phyloP scores from a whole-genome alignment of 2,113 vertebrate genomes.

The Coryphaenoides rupestris region DNA sequence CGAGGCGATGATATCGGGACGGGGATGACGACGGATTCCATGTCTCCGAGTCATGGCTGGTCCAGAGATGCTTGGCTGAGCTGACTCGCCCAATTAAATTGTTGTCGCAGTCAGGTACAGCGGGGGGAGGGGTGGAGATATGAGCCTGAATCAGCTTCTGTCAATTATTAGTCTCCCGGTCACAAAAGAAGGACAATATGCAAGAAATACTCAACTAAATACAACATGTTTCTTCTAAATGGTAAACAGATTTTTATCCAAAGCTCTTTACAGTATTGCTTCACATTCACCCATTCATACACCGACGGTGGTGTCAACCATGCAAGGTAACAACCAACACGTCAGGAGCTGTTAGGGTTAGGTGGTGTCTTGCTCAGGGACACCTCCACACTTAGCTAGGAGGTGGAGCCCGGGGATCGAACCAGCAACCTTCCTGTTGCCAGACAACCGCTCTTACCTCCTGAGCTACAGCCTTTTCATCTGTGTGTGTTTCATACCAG shows the following conservation, averaged over 20 bases:
- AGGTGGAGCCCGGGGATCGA: too few species aligned
- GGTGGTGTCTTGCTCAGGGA: too few species aligned
- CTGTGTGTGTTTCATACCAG: slow-evolving; percentile 15
- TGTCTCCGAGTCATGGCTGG: slow-evolving; percentile 91
- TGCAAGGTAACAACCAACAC: too few species aligned
- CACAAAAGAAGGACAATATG: slow-evolving; percentile 37
- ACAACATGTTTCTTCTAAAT: slow-evolving; percentile 21
- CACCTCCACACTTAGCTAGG: too few species aligned
- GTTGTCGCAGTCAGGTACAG: slow-evolving; percentile 98
- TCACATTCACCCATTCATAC: too few species aligned
- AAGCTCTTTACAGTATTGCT: too few species aligned
- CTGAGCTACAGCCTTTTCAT: too few species aligned
- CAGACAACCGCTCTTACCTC: too few species aligned
- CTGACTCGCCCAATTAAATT: slow-evolving; percentile 97
- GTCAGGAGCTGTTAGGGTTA: too few species aligned
- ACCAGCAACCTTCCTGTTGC: too few species aligned
- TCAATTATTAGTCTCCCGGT: slow-evolving; percentile 68
- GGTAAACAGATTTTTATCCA: too few species aligned
- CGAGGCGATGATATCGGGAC: slow-evolving; percentile 93
- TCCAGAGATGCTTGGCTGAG: slow-evolving; percentile 91
- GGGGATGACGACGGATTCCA: slow-evolving; percentile 99
- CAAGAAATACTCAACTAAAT: slow-evolving; percentile 18
- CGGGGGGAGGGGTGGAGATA: slow-evolving; percentile 80
- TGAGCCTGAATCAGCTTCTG: slow-evolving; percentile 72
- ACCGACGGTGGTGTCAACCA: too few species aligned